phyloP scores from a whole-genome alignment of 2,113 vertebrate species.

The Physeter macrocephalus region DNA sequence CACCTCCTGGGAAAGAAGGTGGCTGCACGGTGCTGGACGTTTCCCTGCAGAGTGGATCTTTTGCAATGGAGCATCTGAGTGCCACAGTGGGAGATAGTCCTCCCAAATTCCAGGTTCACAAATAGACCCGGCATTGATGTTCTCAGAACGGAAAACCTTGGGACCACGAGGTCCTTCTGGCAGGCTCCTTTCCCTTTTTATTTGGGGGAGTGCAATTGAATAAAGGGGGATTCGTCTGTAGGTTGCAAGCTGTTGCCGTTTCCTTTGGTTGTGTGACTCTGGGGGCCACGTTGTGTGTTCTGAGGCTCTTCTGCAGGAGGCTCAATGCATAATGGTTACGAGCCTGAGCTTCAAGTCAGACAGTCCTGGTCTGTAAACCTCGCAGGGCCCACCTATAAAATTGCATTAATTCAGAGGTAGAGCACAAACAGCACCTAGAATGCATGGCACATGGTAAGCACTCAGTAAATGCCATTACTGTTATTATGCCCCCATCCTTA shows the following conservation, averaged over 20 bases:
- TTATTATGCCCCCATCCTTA: background rate
- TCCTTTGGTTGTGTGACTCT: background rate
- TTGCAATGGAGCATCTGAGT: accelerated
- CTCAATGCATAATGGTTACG: background rate
- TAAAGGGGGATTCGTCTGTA: background rate
- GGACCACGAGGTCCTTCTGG: background rate
- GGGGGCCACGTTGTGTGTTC: background rate
- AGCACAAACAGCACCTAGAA: too few species aligned
- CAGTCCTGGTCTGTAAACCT: background rate
- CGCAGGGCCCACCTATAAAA: background rate
- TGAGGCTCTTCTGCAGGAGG: background rate
- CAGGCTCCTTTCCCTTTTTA: background rate
- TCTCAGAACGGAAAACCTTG: background rate
- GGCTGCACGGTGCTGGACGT: accelerated
- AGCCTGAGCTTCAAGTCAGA: background rate
- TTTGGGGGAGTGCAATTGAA: background rate
- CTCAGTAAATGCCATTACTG: too few species aligned
- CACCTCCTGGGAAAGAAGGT: background rate
- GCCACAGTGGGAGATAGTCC: background rate
- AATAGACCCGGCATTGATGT: background rate
- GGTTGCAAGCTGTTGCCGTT: background rate
- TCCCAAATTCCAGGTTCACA: background rate
- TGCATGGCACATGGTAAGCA: background rate
- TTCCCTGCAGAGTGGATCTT: background rate
- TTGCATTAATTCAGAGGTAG: background rate